Evolutionary conservation across 2,888 invertebrate genomes (phyloP).

Genomic region (Toxonevra muliebris): DNA sequence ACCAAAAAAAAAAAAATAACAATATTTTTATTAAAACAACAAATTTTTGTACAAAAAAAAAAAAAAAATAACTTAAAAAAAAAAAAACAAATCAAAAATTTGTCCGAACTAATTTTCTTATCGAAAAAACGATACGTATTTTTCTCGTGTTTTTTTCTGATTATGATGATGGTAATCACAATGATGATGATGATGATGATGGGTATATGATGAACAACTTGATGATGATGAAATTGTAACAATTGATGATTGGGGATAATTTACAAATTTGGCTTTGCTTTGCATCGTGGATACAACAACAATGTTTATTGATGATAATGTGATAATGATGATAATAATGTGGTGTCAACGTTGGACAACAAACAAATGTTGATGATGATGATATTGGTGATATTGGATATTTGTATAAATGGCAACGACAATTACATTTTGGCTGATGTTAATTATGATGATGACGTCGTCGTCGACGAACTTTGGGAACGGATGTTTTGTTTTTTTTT

Average conservation of each 20-base stretch:
- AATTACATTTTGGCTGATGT: slow-evolving; percentile 16
- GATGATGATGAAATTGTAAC: slow-evolving; percentile 41
- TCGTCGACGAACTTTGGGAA: slow-evolving; percentile 21
- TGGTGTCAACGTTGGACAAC: slow-evolving; percentile 59
- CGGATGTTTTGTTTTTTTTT: slow-evolving; percentile 31
- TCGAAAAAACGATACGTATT: slow-evolving; percentile 67
- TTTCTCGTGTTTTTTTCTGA: slow-evolving; percentile 67
- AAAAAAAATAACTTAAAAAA: slow-evolving; percentile 12
- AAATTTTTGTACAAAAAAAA: slow-evolving; percentile 23
- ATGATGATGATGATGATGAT: slow-evolving; percentile 55
- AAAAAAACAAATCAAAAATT: slow-evolving; percentile 57
- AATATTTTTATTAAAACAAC: slow-evolving; percentile 21
- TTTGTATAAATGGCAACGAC: slow-evolving; percentile 1
- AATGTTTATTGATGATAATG: slow-evolving; percentile 64
- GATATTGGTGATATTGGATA: slow-evolving; percentile 16
- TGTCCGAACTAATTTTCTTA: slow-evolving; percentile 67
- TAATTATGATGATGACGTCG: slow-evolving; percentile 22
- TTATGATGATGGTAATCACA: slow-evolving; percentile 65
- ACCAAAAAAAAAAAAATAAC: slow-evolving; percentile 3
- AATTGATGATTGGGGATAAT: not conserved
- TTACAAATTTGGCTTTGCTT: slow-evolving; percentile 26
- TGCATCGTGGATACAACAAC: slow-evolving; percentile 18
- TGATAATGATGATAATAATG: slow-evolving; percentile 45
- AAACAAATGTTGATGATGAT: slow-evolving; percentile 23
- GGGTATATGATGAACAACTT: slow-evolving; percentile 63